Evolutionary conservation across 2,113 vertebrate genomes (phyloP).

Genomic region (Maccullochella peelii): DNA sequence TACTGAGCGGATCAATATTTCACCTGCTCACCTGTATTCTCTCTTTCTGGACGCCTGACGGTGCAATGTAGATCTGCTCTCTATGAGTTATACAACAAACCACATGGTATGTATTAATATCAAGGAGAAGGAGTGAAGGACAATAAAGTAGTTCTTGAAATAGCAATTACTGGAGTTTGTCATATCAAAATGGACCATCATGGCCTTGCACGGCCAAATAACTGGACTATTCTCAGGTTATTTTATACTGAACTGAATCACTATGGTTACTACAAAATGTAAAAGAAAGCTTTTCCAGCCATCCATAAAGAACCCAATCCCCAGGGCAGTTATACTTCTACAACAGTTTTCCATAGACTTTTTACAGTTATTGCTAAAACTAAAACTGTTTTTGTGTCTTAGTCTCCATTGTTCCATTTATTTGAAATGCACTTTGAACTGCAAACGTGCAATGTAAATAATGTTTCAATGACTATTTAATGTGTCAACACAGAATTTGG

Average conservation of each 20-base stretch:
- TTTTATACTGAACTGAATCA: background rate
- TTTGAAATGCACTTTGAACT: background rate
- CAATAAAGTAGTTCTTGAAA: background rate
- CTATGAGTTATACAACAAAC: slow-evolving; percentile 75
- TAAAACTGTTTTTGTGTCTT: background rate
- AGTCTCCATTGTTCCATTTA: background rate
- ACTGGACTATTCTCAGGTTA: background rate
- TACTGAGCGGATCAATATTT: background rate
- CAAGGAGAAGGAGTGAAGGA: background rate
- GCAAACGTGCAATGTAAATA: background rate
- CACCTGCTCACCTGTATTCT: slow-evolving; percentile 90
- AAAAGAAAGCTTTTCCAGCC: background rate
- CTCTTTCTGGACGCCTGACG: slow-evolving; percentile 97
- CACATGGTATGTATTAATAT: background rate
- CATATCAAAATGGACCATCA: background rate
- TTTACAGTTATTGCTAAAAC: background rate
- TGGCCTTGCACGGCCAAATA: background rate
- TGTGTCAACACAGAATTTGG: background rate
- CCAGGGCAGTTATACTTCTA: background rate
- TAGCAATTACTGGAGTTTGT: background rate
- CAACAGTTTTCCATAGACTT: background rate
- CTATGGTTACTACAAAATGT: background rate
- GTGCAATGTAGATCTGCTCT: slow-evolving; percentile 94
- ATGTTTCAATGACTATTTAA: background rate
- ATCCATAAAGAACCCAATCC: background rate